phyloP scores from a whole-genome alignment of 2,888 invertebrate genomes.

The Cistogaster globosa region DNA sequence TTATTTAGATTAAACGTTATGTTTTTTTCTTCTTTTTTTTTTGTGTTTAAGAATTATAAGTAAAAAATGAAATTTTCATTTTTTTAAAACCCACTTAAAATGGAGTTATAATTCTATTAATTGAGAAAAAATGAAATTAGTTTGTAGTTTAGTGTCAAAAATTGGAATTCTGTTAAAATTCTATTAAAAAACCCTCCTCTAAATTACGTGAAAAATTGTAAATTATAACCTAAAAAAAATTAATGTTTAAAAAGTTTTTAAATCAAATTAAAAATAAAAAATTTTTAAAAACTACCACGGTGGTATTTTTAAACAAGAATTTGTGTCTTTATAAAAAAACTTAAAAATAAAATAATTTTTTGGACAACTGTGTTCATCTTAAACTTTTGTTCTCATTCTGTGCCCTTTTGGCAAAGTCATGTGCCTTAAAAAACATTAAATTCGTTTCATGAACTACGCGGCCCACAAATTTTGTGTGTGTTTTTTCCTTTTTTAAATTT shows the following conservation, averaged over 20 bases:
- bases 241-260: neutral
- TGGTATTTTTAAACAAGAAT: neutral
- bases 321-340: slow-evolving; percentile 1
- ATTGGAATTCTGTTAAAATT: slow-evolving; percentile 36
- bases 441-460: slow-evolving; percentile 24
- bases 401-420: slow-evolving; percentile 67
- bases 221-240: slow-evolving; percentile 58
- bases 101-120: slow-evolving; percentile 15
- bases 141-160: slow-evolving; percentile 43
- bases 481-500: slow-evolving; percentile 1
- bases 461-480: slow-evolving; percentile 18
- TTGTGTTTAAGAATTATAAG: neutral
- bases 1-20: slow-evolving; percentile 64
- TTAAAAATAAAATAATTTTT: neutral
- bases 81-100: neutral
- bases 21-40: neutral
- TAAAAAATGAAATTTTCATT: slow-evolving; percentile 15
- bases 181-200: neutral
- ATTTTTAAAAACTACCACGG: neutral
- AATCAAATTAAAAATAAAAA: neutral
- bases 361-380: slow-evolving; percentile 23
- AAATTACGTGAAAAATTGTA: slow-evolving; percentile 56
- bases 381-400: slow-evolving; percentile 13
- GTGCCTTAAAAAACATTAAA: slow-evolving; percentile 25
- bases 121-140: slow-evolving; percentile 24